Percentiles rank a stretch among this genome's conserved stretches.
Evolutionary conservation across 2,113 vertebrate genomes (phyloP).

Genomic region (Dipodomys spectabilis): DNA sequence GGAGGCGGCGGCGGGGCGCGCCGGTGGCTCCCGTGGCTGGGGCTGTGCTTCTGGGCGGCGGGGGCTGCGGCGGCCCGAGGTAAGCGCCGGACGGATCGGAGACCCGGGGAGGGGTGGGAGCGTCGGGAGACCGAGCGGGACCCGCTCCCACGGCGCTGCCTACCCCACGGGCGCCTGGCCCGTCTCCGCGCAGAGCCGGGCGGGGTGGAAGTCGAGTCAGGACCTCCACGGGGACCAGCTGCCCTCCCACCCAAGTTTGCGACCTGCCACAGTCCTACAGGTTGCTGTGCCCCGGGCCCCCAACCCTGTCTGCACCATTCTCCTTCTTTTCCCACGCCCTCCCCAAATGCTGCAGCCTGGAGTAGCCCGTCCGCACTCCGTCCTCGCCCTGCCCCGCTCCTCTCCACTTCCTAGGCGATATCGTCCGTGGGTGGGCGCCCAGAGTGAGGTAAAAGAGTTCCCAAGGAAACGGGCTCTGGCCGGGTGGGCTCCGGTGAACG

Average conservation of each 20-base stretch:
- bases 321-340: neutral
- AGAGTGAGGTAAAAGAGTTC: neutral
- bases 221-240: constrained; percentile 36
- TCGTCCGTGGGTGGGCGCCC: neutral
- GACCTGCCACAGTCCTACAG: constrained; percentile 70
- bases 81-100: constrained; percentile 77
- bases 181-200: neutral
- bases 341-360: constrained; percentile 48
- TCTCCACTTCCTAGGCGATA: neutral
- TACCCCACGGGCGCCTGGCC: constrained; percentile 46
- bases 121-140: neutral
- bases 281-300: constrained; percentile 61
- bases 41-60: constrained; percentile 78
- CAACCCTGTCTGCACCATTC: neutral
- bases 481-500: neutral
- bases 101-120: neutral
- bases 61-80: constrained; percentile 85
- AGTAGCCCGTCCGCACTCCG: neutral
- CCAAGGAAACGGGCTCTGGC: neutral
- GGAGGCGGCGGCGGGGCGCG: constrained; percentile 55
- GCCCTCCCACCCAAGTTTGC: constrained; percentile 66
- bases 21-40: constrained; percentile 77
- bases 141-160: neutral
- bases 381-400: neutral
- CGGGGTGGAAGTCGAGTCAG: neutral